Evolutionary conservation across 2,113 vertebrate genomes (phyloP), one percentile per base, ranked within the genome.

Genomic region (Morone chrysops): DNA sequence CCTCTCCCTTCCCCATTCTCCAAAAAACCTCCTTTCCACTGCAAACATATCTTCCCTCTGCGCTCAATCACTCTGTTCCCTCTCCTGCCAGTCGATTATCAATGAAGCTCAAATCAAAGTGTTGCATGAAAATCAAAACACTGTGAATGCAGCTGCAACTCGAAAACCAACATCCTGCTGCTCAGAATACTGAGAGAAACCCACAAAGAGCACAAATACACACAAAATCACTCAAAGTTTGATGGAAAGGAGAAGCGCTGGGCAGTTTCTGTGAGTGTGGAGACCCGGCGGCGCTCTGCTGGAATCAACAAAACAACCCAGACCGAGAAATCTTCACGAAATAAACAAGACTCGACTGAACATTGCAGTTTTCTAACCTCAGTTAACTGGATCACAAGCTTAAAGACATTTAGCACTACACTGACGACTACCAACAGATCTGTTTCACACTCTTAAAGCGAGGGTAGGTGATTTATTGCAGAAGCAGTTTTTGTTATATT

Each of bases 91-190:
- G 20, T 73, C 53, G n/a, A 57, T 72, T 48, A 57, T 18, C 38
- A 71, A 12, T 41, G 40, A 71, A 12, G 60, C 60, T 47, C 18
- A 56, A 73, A 73, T 67, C 70, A 57, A 56, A 80, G 66, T 5
- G 13, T 57, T 56, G 56, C 1, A 57, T 36, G 20, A 40, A 69
- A 69, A 50, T 69, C 3, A 20, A 67, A 67, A 68, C 8, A 22
- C 14, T 9, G 75, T 60, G 41, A 48, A 25, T 59, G n/a, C 75
- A 78, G 54, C 66, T 70, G 25, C 43, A 50, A 2, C 12, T 53
- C 3, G 36, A 0, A 13, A 18, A 56, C 0, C n/a, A n/a, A 14
- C 14, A 0, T 45, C 1, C 62, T 66, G 38, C 61, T 45, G 61
- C 61, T 56, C n/a, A 5, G 4, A 65, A 18, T 47, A 13, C 2